phyloP scores from a whole-genome alignment of 2,797 vertebrate species.

The Eremophila alpestris region DNA sequence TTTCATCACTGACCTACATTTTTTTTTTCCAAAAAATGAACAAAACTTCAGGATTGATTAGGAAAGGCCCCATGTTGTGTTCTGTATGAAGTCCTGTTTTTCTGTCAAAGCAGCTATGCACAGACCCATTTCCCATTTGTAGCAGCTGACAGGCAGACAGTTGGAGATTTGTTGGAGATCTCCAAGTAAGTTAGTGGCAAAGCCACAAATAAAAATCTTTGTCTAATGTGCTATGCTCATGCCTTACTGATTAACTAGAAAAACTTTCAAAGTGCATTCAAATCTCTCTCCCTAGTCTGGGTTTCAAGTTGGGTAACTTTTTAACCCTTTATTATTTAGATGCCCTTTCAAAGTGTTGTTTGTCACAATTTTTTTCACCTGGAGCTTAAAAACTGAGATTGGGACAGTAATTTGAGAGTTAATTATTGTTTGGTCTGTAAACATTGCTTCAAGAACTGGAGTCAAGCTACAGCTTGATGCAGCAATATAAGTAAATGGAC shows the following conservation, averaged over 20 bases:
- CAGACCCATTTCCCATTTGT: not conserved
- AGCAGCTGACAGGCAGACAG: not conserved
- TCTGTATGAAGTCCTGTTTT: not conserved
- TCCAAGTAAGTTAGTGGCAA: not conserved
- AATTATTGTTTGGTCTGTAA: not conserved
- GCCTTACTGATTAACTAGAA: not conserved
- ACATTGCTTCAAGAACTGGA: not conserved
- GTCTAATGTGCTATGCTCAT: not conserved
- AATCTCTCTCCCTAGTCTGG: not conserved
- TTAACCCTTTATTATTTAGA: not conserved
- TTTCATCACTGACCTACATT: not conserved
- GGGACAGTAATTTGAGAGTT: not conserved
- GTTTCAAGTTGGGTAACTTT: not conserved
- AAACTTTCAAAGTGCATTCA: not conserved
- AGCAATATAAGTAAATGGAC: not conserved
- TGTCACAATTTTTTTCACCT: not conserved
- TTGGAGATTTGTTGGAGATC: not conserved
- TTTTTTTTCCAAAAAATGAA: not conserved
- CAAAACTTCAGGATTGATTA: not conserved
- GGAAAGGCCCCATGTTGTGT: not conserved
- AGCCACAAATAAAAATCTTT: constrained; percentile 5
- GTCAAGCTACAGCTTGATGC: not conserved
- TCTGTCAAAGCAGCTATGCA: not conserved
- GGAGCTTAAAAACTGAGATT: not conserved
- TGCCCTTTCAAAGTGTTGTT: not conserved